phyloP scores from a whole-genome alignment of 2,113 vertebrate genomes.

The Charadrius vociferus region DNA sequence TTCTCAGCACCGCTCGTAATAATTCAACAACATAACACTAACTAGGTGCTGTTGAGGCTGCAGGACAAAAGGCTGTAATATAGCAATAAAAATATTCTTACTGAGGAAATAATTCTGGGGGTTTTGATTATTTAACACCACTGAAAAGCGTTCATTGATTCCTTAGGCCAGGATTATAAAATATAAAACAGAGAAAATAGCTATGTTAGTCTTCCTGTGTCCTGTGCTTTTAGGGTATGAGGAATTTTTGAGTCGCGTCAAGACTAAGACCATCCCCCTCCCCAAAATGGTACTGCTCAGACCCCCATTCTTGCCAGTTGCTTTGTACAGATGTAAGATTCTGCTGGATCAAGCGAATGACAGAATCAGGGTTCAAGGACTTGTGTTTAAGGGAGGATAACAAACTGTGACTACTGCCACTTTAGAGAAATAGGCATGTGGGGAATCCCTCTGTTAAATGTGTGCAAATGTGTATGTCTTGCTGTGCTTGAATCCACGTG shows the following conservation, averaged over 20 bases:
- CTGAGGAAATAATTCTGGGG: not conserved
- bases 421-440: not conserved
- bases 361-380: not conserved
- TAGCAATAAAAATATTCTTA: not conserved
- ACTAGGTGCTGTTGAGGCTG: not conserved
- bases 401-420: not conserved
- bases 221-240: not conserved
- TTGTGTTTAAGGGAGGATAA: not conserved
- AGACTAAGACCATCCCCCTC: not conserved
- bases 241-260: not conserved
- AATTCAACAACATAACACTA: not conserved
- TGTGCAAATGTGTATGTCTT: not conserved
- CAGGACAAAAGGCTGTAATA: not conserved
- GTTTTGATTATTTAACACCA: not conserved
- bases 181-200: not conserved
- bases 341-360: not conserved
- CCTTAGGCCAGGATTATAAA: not conserved
- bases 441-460: not conserved
- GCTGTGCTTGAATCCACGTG: conserved; percentile 21
- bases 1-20: not conserved
- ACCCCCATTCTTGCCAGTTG: not conserved
- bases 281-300: not conserved
- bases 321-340: not conserved
- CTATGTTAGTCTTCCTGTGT: not conserved
- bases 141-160: not conserved